Base-by-base conservation (phyloP, 2,888 invertebrate species). In the Caenorhabditis panamensis region DNA sequence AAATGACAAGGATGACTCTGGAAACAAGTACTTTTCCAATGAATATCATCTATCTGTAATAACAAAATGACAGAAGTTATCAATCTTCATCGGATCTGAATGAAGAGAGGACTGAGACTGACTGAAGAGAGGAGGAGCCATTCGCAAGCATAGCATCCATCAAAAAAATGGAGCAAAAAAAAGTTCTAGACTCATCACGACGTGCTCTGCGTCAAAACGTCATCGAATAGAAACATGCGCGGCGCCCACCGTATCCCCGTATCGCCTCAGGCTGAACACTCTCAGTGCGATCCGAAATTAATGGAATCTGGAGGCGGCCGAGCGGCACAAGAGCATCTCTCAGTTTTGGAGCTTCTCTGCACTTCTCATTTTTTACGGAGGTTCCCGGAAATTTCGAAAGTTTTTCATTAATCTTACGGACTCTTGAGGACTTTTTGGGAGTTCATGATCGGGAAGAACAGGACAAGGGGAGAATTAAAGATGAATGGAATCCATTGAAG, bases 201-300 rank as follows among this genome's bases (percentile, higher is more conserved):
- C 59, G 53, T 61, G n/a, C 61, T n/a, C n/a, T 63, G 16, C 63
- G 61, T 72, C 72, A 56, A 72, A 72, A 72, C 63, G 72, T 63
- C 72, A 72, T 63, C n/a, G 26, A 13, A 54, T 28, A 66, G 61
- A 44, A 66, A 73, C 72, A 64, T 73, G 9, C 20, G n/a, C n/a
- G 20, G 4, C 31, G 5, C 31, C 51, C 59, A 75, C 61, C 66
- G 66, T 66, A 75, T 44, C 56, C 47, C 3, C 44, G 18, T 20
- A 62, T 61, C n/a, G 75, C 75, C 75, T 53, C 37, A 49, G 75
- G 75, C 53, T 53, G 66, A 75, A 75, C 63, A 62, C 54, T 63
- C 71, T 72, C 72, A 72, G 72, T 72, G 72, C 56, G 63, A 56
- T 56, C 54, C 62, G 47, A 71, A 71, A 71, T 62, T 71, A 71